A percentile compares a stretch with the other conserved stretches of the same genome.
Evolutionary conservation across 2,797 vertebrate genomes (phyloP).

Genomic region (Melanotaenia trifasciata): DNA sequence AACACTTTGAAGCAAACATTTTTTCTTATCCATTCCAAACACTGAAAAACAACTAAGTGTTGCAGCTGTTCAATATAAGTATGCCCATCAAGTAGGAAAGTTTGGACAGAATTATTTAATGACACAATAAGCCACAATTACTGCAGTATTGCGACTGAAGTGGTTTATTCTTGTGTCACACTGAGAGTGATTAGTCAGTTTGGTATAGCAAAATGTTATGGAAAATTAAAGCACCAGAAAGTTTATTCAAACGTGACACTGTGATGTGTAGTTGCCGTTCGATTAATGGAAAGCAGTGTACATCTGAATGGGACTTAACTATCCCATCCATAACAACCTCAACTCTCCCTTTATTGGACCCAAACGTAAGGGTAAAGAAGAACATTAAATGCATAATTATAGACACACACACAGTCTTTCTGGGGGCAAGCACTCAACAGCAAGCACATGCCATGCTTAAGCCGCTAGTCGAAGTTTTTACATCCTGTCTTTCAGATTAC

Average conservation of each 20-base stretch:
- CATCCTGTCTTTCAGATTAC: constrained; percentile 34
- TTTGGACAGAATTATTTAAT: neutral
- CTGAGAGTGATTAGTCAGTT: neutral
- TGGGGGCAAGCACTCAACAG: constrained; percentile 55
- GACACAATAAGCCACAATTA: neutral
- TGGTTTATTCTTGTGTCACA: neutral
- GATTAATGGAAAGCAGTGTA: neutral
- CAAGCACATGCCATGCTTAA: constrained; percentile 40
- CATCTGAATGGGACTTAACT: neutral
- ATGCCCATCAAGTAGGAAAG: neutral
- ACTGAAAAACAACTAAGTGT: no score
- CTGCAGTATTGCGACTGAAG: neutral
- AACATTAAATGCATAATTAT: constrained; percentile 54
- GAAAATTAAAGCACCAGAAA: neutral
- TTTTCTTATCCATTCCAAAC: no score
- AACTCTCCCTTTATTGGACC: constrained; percentile 42
- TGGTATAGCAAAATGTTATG: neutral
- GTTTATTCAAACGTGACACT: neutral
- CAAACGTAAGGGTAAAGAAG: constrained; percentile 56
- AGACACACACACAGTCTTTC: constrained; percentile 46
- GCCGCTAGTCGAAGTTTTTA: constrained; percentile 39
- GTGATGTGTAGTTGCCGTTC: neutral
- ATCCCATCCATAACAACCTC: constrained; percentile 59
- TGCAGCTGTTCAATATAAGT: neutral
- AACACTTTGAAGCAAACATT: no score